Percentiles rank a stretch among this genome's conserved stretches.
phyloP scores from a whole-genome alignment of 1,140 invertebrate species.

The Pseudobourletiella spinata region DNA sequence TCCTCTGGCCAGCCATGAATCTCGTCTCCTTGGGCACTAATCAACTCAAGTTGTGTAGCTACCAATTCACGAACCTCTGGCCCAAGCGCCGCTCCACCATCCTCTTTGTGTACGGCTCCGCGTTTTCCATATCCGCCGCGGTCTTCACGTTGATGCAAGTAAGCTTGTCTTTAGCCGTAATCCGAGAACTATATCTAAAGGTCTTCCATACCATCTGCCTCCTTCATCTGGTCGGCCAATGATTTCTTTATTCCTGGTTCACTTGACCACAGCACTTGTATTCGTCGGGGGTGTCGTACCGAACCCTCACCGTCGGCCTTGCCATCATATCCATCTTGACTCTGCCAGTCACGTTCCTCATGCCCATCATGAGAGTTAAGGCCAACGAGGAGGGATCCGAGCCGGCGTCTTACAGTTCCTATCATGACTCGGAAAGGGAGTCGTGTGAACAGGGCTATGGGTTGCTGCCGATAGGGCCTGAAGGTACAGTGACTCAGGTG shows the following conservation, averaged over 20 bases:
- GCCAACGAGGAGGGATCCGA: not conserved
- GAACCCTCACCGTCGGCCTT: not conserved
- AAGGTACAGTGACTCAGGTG: no score
- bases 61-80: slow-evolving; percentile 26
- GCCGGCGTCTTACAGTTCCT: no score
- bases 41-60: slow-evolving; percentile 21
- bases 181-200: not conserved
- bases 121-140: slow-evolving; percentile 25
- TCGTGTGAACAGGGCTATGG: no score
- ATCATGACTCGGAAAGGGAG: no score
- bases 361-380: slow-evolving; percentile 23
- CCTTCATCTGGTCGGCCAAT: no score
- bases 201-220: not conserved
- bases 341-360: slow-evolving; percentile 18
- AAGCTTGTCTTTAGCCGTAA: no score
- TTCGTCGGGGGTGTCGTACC: not conserved
- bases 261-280: slow-evolving; percentile 19
- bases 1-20: slow-evolving; percentile 28
- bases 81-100: slow-evolving; percentile 20
- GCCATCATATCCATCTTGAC: slow-evolving; percentile 18
- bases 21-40: slow-evolving; percentile 24
- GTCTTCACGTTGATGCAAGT: slow-evolving; percentile 25
- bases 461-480: no score
- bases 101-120: slow-evolving; percentile 19
- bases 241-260: no score